Conservation (phyloP, 2,113 vertebrate genomes). For the Percopsis transmontana region DNA sequence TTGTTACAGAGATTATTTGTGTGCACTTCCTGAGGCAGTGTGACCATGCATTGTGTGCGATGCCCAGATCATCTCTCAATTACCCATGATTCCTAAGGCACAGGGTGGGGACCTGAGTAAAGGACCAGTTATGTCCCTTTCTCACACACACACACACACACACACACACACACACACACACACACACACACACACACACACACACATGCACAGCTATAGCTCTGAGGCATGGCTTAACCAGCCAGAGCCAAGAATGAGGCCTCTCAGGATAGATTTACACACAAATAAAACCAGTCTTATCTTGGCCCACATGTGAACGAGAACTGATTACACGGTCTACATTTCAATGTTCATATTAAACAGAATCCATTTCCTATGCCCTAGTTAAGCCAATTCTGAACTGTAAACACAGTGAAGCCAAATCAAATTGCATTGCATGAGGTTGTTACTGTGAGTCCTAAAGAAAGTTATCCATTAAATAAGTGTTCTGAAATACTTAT, state of each 20-base stretch:
- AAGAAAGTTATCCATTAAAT: conserved; percentile 30
- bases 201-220: conserved; percentile 45
- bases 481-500: conserved; percentile 4
- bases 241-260: conserved; percentile 67
- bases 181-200: conserved; percentile 15
- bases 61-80: conserved; percentile 72
- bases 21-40: conserved; percentile 66
- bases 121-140: conserved; percentile 61
- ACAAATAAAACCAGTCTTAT: conserved; percentile 74
- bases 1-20: conserved; percentile 73
- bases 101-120: conserved; percentile 62
- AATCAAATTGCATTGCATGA: conserved; percentile 22
- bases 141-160: conserved; percentile 4
- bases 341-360: conserved; percentile 71
- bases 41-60: conserved; percentile 67
- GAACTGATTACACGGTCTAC: conserved; percentile 72
- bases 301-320: conserved; percentile 67
- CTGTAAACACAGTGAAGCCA: conserved; percentile 50
- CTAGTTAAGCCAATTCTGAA: conserved; percentile 64
- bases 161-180: conserved; percentile 1
- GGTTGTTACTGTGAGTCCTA: conserved; percentile 19
- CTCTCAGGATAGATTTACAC: conserved; percentile 74
- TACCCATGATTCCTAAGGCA: conserved; percentile 66
- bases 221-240: conserved; percentile 64
- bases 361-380: conserved; percentile 66